Percentiles rank a stretch among this genome's conserved stretches.
Evolutionary conservation across 1,140 invertebrate species (phyloP).

Genomic region (Zaprionus ornatus): DNA sequence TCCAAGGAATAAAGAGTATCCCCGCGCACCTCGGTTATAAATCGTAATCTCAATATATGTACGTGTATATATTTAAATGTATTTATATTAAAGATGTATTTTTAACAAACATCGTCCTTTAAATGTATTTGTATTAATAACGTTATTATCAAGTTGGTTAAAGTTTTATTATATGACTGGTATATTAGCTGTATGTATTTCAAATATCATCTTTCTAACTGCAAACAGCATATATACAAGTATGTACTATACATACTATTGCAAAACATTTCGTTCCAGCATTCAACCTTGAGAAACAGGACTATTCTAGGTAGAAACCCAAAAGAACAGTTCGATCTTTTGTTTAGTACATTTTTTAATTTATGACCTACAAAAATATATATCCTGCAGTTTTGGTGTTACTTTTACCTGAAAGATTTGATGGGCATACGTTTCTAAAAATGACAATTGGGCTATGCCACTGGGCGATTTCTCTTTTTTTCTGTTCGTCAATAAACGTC

Average conservation of each 20-base stretch:
- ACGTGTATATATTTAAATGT: background rate
- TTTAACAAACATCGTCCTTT: background rate
- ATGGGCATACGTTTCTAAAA: slow-evolving; percentile 1
- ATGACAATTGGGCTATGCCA: slow-evolving; percentile 25
- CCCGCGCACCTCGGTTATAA: background rate
- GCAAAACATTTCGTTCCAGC: background rate
- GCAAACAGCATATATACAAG: background rate
- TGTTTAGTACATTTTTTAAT: slow-evolving; percentile 65
- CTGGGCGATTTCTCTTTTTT: slow-evolving; percentile 46
- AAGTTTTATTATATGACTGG: background rate
- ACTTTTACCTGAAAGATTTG: slow-evolving; percentile 56
- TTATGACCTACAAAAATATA: slow-evolving; percentile 65
- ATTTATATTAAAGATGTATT: background rate
- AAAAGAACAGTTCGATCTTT: slow-evolving; percentile 37
- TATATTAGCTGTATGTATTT: too few relatives aligned
- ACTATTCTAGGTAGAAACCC: background rate
- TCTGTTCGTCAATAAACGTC: slow-evolving; percentile 48
- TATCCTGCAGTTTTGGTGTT: slow-evolving; percentile 48
- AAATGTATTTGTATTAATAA: background rate
- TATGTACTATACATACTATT: background rate
- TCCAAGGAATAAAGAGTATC: slow-evolving; percentile 5
- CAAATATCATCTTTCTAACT: background rate
- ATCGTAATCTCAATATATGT: background rate
- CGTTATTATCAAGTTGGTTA: background rate
- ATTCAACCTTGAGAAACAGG: slow-evolving; percentile 14